Evolutionary conservation across 2,888 invertebrate species (phyloP).

Genomic region (Epirrhoe tristata): DNA sequence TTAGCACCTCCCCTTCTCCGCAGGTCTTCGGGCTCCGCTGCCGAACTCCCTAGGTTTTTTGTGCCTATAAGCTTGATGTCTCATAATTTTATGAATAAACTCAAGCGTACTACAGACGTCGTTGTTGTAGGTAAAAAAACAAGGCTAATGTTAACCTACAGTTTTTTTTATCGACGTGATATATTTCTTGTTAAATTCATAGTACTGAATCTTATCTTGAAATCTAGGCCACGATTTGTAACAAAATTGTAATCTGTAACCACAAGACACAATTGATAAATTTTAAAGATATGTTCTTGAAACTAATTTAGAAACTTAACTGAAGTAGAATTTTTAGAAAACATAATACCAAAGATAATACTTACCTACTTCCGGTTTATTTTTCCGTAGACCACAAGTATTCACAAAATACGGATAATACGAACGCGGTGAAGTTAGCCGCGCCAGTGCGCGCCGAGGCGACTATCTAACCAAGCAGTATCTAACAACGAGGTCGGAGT

Average conservation of each 20-base stretch:
- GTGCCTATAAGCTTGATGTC: conserved; percentile 11
- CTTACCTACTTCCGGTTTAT: too few species aligned
- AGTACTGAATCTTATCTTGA: conserved; percentile 23
- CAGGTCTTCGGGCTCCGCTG: conserved; percentile 43
- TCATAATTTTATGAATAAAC: conserved; percentile 7
- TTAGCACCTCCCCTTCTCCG: conserved; percentile 75
- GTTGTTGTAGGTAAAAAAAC: conserved; percentile 14
- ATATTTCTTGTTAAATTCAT: conserved; percentile 16
- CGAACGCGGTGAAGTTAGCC: conserved; percentile 48
- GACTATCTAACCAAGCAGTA: conserved; percentile 55
- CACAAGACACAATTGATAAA: conserved; percentile 7
- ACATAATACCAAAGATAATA: too few species aligned
- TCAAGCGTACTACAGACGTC: conserved; percentile 17
- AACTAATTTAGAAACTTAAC: not conserved
- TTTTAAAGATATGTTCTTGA: not conserved
- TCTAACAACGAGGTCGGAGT: conserved; percentile 64
- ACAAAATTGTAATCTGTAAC: not conserved
- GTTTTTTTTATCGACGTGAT: conserved; percentile 7
- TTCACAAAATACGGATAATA: conserved; percentile 26
- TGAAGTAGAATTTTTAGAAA: too few species aligned
- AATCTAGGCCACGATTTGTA: conserved; percentile 28
- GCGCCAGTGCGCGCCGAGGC: conserved; percentile 37
- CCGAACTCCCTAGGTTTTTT: conserved; percentile 40
- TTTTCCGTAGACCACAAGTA: conserved; percentile 9
- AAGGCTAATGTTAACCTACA: not conserved